These are phyloP conservation scores for Tympanuchus pallidicinctus DNA, from an alignment of 2,113 vertebrate genomes.

Conservation along the genomic window DNA sequence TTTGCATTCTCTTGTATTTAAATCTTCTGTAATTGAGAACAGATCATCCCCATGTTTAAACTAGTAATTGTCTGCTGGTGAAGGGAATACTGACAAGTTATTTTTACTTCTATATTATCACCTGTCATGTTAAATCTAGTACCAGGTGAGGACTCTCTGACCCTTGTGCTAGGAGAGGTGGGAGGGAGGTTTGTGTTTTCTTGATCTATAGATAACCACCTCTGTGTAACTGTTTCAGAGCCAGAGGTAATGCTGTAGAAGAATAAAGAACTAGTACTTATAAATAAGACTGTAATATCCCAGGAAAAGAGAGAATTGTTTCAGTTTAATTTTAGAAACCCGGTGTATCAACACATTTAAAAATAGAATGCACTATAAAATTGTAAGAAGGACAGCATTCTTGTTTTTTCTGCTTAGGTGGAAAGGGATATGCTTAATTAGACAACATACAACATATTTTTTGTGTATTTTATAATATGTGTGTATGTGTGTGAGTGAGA, in stretches of 20 bases:
- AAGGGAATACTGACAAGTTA: slow-evolving; percentile 38
- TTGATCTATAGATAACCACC: slow-evolving; percentile 43
- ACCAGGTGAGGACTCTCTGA: slow-evolving; percentile 51
- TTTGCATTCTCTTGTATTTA: slow-evolving; percentile 14
- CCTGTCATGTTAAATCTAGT: slow-evolving; percentile 54
- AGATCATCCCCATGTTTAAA: background rate
- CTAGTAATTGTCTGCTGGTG: slow-evolving; percentile 8
- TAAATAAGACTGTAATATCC: background rate
- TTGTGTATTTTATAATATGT: background rate
- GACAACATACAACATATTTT: background rate
- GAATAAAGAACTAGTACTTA: background rate
- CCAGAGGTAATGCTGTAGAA: background rate
- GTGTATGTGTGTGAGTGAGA: background rate
- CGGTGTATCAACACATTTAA: background rate
- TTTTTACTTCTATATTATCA: slow-evolving; percentile 32
- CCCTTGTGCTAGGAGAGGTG: background rate
- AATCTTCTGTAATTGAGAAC: background rate
- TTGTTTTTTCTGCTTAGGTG: background rate
- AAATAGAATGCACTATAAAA: background rate
- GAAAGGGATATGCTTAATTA: background rate
- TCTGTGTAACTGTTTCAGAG: slow-evolving; percentile 34
- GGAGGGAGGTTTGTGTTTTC: slow-evolving; percentile 5
- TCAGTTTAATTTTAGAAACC: background rate
- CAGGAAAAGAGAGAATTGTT: background rate
- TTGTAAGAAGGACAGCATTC: background rate